A percentile compares a stretch with the other conserved stretches of the same genome.
Evolutionary conservation across 2,888 invertebrate genomes (phyloP).

Genomic region (Cephonodes hylas): DNA sequence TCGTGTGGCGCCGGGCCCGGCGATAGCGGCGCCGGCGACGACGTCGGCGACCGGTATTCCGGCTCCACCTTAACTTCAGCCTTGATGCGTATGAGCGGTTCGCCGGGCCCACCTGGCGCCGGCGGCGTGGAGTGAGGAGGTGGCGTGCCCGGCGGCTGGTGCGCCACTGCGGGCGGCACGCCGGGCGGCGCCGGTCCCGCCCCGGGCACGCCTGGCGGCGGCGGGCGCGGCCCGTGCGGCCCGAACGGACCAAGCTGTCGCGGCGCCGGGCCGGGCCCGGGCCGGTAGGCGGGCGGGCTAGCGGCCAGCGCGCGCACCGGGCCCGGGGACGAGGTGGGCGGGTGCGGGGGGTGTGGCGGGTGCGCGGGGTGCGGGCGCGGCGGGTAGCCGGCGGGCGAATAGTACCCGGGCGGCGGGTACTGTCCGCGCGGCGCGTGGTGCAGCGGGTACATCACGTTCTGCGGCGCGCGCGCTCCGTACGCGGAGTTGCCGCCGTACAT

Average conservation of each 20-base stretch:
- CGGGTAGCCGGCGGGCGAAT: conserved; percentile 28
- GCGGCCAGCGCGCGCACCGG: conserved; percentile 6
- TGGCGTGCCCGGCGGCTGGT: conserved; percentile 17
- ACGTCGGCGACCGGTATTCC: conserved; percentile 62
- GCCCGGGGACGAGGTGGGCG: conserved; percentile 45
- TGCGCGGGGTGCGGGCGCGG: background rate
- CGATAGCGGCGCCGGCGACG: conserved; percentile 44
- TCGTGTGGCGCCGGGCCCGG: conserved; percentile 50
- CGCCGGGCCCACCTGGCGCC: conserved; percentile 27
- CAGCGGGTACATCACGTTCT: conserved; percentile 47
- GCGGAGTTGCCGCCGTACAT: conserved; percentile 58
- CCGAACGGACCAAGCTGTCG: too few relatives aligned
- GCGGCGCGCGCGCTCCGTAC: conserved; percentile 53
- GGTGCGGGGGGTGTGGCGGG: conserved; percentile 44
- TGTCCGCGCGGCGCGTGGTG: conserved; percentile 38
- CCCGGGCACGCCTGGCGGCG: conserved; percentile 16
- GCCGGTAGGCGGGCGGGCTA: conserved; percentile 19
- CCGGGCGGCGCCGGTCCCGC: conserved; percentile 30
- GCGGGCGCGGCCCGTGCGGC: conserved; percentile 17
- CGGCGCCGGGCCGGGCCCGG: conserved; percentile 19
- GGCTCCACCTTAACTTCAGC: conserved; percentile 76
- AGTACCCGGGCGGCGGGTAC: conserved; percentile 31
- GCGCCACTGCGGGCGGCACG: conserved; percentile 24
- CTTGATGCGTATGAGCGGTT: conserved; percentile 59
- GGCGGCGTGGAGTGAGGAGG: conserved; percentile 24